Evolutionary conservation across 2,113 vertebrate species (phyloP).

Genomic region (Cephalopterus ornatus): DNA sequence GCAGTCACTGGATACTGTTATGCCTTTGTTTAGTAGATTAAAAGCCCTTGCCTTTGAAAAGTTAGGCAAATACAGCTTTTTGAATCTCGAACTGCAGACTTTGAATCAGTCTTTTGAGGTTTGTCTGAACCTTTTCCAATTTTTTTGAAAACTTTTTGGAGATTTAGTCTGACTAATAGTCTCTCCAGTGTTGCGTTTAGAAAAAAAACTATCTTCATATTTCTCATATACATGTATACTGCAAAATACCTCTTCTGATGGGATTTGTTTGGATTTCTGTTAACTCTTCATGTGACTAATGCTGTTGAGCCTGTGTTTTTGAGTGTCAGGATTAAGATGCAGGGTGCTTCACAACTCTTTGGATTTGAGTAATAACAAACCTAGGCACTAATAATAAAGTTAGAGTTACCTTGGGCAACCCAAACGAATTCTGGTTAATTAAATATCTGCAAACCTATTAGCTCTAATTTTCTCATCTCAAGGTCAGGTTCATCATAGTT

Average conservation of each 20-base stretch:
- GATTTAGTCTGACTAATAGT: background rate
- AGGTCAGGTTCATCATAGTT: background rate
- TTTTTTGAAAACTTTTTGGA: background rate
- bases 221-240: background rate
- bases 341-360: background rate
- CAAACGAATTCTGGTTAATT: background rate
- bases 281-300: background rate
- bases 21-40: conserved; percentile 18
- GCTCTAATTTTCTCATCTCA: background rate
- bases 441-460: background rate
- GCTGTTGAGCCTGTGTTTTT: background rate
- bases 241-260: background rate
- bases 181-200: background rate
- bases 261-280: background rate
- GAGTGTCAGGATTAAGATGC: background rate
- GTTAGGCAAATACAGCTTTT: background rate
- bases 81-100: background rate
- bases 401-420: background rate
- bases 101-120: background rate
- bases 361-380: background rate
- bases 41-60: conserved; percentile 34
- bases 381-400: background rate
- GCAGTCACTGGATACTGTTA: background rate
- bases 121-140: conserved; percentile 7
- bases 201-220: background rate